phyloP scores from a whole-genome alignment of 2,113 vertebrate genomes.

The Petrocephalus zakoni region DNA sequence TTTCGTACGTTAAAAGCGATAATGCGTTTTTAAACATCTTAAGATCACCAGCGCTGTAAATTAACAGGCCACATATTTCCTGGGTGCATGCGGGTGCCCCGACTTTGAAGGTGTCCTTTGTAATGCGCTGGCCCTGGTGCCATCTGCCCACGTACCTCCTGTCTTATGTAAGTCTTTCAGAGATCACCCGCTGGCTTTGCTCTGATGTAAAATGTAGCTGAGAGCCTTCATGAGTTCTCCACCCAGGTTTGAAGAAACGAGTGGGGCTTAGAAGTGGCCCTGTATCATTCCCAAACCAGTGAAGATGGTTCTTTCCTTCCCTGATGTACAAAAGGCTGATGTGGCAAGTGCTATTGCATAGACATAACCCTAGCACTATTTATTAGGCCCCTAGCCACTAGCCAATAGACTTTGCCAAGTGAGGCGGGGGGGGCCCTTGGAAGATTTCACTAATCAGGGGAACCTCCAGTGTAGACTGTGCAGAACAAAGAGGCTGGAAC shows the following conservation, averaged over 20 bases:
- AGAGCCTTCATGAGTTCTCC: not conserved
- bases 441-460: not conserved
- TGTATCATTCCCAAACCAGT: not conserved
- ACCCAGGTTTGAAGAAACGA: not conserved
- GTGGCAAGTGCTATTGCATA: not conserved
- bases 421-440: not conserved
- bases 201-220: not conserved
- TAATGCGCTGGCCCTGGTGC: not conserved
- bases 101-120: not conserved
- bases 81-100: not conserved
- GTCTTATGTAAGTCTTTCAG: not conserved
- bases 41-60: not conserved
- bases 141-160: not conserved
- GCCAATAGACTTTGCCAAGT: not conserved
- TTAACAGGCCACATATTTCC: not conserved
- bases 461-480: not conserved
- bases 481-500: not conserved
- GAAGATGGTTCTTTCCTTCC: not conserved
- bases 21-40: not conserved
- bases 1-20: not conserved
- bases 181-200: not conserved
- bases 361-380: not conserved
- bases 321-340: not conserved
- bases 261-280: not conserved
- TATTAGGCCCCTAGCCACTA: not conserved